phyloP scores from a whole-genome alignment of 2,888 invertebrate genomes.

The Plagodis dolabraria region DNA sequence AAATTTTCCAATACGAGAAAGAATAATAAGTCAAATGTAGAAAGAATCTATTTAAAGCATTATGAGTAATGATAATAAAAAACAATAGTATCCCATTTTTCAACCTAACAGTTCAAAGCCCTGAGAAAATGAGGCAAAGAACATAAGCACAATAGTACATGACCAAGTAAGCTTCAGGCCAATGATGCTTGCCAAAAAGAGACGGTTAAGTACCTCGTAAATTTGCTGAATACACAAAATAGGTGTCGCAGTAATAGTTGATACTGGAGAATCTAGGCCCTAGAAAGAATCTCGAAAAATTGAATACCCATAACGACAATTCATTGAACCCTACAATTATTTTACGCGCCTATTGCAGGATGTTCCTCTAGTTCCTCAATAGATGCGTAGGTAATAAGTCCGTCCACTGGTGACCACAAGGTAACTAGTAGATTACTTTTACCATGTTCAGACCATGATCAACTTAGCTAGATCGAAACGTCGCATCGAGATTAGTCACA shows the following conservation, averaged over 20 bases:
- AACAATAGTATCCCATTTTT: neutral
- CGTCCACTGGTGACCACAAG: too few relatives aligned
- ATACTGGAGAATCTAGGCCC: neutral
- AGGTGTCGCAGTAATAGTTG: conserved; percentile 10
- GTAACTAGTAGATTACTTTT: too few relatives aligned
- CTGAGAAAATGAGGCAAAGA: conserved; percentile 3
- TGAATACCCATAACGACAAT: neutral
- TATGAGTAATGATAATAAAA: neutral
- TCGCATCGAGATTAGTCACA: too few relatives aligned
- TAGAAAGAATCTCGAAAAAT: neutral
- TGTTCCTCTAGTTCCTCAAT: too few relatives aligned
- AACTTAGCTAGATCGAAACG: neutral
- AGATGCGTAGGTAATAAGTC: too few relatives aligned
- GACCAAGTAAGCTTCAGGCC: conserved; percentile 39
- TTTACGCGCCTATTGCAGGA: neutral
- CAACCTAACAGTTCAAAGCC: conserved; percentile 2
- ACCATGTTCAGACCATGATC: neutral
- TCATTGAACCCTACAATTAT: neutral
- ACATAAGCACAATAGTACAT: conserved; percentile 23
- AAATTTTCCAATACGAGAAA: too few relatives aligned
- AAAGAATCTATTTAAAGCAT: neutral
- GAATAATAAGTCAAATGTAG: neutral
- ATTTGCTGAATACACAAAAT: conserved; percentile 59
- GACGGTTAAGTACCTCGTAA: conserved; percentile 65
- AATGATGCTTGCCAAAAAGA: conserved; percentile 56